Conservation (phyloP, 2,113 vertebrate genomes). For the Lepus europaeus region DNA sequence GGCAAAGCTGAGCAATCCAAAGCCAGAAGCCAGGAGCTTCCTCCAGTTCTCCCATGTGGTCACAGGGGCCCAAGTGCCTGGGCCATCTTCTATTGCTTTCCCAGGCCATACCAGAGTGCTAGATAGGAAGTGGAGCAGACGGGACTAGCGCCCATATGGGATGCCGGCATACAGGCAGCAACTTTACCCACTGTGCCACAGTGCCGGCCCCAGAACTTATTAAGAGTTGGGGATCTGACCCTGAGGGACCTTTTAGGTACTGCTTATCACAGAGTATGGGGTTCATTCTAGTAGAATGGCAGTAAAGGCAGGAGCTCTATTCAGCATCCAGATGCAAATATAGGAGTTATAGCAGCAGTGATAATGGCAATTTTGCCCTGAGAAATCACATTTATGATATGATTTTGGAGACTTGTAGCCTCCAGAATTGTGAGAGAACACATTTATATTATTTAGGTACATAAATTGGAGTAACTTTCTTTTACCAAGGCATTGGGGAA, state of each 20-base stretch:
- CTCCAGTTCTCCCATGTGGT: too few relatives aligned
- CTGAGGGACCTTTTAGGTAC: background rate
- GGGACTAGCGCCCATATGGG: too few relatives aligned
- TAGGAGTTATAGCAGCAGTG: background rate
- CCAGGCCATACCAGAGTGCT: too few relatives aligned
- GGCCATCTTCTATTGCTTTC: too few relatives aligned
- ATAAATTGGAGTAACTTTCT: background rate
- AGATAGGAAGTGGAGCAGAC: too few relatives aligned
- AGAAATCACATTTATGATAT: slow-evolving; percentile 11
- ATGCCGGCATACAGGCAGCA: too few relatives aligned
- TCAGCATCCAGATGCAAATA: background rate
- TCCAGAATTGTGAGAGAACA: background rate
- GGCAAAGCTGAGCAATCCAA: too few relatives aligned
- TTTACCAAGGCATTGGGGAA: background rate
- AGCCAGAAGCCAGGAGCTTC: too few relatives aligned
- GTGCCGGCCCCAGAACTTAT: background rate
- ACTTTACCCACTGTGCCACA: too few relatives aligned
- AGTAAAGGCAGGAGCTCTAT: background rate
- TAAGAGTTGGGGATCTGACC: background rate
- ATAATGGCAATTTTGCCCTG: background rate
- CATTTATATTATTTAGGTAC: background rate
- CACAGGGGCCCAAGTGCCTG: too few relatives aligned
- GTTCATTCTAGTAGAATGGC: background rate
- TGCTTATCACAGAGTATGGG: background rate
- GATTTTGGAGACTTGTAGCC: background rate